Evolutionary conservation across 2,113 vertebrate genomes (phyloP).

Genomic region (Siniperca knerii): DNA sequence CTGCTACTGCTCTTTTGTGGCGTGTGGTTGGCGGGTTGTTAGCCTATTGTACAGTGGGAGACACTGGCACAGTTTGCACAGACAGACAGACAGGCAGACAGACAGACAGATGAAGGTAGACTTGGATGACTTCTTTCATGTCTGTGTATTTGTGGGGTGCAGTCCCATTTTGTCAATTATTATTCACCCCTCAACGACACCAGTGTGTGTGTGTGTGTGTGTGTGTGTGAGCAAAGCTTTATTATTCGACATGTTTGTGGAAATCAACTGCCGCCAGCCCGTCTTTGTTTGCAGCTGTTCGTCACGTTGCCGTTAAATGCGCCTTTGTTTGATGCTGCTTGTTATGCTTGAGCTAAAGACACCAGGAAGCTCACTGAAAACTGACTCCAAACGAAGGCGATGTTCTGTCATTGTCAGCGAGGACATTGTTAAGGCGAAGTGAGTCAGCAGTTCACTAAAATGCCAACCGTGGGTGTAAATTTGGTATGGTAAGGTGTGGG

Average conservation of each 20-base stretch:
- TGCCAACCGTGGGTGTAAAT: background rate
- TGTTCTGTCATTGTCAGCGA: background rate
- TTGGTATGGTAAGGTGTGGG: conserved; percentile 9
- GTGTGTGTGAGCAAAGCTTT: background rate
- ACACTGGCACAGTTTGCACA: conserved; percentile 58
- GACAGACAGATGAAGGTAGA: background rate
- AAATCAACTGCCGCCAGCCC: conserved; percentile 26
- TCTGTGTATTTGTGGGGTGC: background rate
- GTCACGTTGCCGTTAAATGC: conserved; percentile 53
- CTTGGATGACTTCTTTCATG: background rate
- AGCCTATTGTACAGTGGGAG: conserved; percentile 58
- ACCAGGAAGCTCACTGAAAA: background rate
- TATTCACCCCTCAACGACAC: background rate
- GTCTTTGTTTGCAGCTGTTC: conserved; percentile 77
- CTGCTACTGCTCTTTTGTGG: background rate
- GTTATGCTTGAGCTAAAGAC: conserved; percentile 12
- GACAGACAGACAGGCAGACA: background rate
- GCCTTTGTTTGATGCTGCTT: conserved; percentile 68
- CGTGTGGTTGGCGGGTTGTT: conserved; percentile 26
- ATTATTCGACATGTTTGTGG: background rate
- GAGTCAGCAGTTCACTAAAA: background rate
- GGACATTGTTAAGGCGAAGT: background rate
- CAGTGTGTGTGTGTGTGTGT: background rate
- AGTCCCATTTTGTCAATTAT: background rate
- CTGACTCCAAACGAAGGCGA: background rate